Base-by-base conservation (phyloP, 2,888 invertebrate species). In the Choreutis nemorana region DNA sequence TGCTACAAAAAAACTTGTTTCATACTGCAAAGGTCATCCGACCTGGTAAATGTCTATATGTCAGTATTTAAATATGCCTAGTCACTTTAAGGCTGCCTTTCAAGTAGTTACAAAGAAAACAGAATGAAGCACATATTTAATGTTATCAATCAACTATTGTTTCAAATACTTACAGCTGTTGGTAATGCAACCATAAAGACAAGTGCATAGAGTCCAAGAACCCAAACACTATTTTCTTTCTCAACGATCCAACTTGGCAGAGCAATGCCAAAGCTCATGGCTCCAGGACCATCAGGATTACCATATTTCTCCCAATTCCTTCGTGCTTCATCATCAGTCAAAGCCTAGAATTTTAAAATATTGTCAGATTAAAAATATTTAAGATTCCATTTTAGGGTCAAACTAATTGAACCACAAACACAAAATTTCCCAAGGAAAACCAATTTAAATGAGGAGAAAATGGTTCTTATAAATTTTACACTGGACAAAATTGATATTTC, bases 171-270 rank as follows among this genome's bases (percentile, higher is more conserved):
- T 63, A 84, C 92, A 37, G 87, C 88, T 30, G 89, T 90, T 13
- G 94, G 94, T 59, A 99, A 73, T 23, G 97, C 94, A 32, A 99
- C 90, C 97, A 99, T 99, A 66, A 99, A 99, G 1, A 99, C 91
- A 28, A 98, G 81, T 3, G 91, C 97, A 75, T 97, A 97, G 1
- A 96, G 82, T 3, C 96, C 96, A 27, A 97, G 81, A 4, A 97
- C 97, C 96, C 96, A 97, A 13, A 98, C 88, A 43, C 97, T 97
- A 64, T 99, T 99, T 70, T 99, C 96, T 64, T 98, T 97, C 58
- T 98, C 97, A 6, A 99, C 97, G 63, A 99, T 97, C 99, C 99
- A 99, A 30, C 98, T 97, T 4, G 99, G 99, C 30, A 99, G 67
- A 4, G 99, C 99, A 60, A 99, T 99, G 33, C 99, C 99, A 83